Conservation (phyloP, 1,140 invertebrate species). For the Heliconius nattereri region DNA sequence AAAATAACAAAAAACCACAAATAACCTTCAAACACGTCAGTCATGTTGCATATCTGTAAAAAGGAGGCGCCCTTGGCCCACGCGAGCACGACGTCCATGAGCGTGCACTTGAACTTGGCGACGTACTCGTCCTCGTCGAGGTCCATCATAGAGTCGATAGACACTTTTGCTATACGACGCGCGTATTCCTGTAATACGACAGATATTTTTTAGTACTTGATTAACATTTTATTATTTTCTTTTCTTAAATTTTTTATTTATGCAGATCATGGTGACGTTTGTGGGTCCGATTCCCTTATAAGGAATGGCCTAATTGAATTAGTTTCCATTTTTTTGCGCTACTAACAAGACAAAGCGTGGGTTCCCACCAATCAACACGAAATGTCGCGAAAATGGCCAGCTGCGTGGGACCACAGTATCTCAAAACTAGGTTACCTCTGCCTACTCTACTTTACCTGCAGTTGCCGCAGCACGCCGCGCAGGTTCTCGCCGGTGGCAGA, state of each 20-base stretch:
- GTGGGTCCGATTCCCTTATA: too few species aligned
- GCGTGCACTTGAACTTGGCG: constrained; percentile 94
- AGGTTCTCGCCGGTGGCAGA: constrained; percentile 94
- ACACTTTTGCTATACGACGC: constrained; percentile 94
- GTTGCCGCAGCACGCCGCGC: constrained; percentile 90
- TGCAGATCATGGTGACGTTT: background rate
- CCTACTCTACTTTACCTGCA: constrained; percentile 84
- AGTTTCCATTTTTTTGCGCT: too few species aligned
- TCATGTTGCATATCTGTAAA: constrained; percentile 96
- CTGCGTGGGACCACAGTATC: too few species aligned
- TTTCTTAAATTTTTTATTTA: background rate
- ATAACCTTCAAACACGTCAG: constrained; percentile 97
- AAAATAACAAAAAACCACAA: background rate
- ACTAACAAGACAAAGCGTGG: too few species aligned
- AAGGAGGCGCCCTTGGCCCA: constrained; percentile 98
- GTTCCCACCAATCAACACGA: too few species aligned
- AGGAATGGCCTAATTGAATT: too few species aligned
- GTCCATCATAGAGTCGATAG: constrained; percentile 94
- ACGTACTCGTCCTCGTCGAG: constrained; percentile 96
- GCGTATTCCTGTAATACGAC: constrained; percentile 88
- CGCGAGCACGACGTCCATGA: constrained; percentile 98
- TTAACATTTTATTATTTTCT: too few species aligned
- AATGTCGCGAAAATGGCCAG: too few species aligned
- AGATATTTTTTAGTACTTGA: background rate
- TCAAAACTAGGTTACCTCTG: too few species aligned